Base-by-base conservation (phyloP, 2,888 invertebrate genomes). In the Drepanosiphum platanoidis region DNA sequence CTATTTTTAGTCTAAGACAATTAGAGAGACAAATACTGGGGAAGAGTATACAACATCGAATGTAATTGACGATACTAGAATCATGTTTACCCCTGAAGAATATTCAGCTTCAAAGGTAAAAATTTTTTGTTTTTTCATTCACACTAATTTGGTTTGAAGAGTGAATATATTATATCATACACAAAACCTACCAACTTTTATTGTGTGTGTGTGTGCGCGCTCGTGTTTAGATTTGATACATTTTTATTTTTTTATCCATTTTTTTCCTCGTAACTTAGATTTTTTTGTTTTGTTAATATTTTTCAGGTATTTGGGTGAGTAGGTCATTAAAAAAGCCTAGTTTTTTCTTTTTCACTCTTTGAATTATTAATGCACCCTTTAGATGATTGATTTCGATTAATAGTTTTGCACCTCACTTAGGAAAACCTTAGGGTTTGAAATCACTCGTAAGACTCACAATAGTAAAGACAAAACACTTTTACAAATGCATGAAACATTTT, bases 211-310 rank as follows among this genome's bases (percentile, higher is more conserved):
- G 86, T 77, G 75, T 66, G 86, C 82, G 70, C 75, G 77, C 72
- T 32, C 68, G 39, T 75, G 58, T 42, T 81, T 86, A 86, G 82
- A 70, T 79, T 81, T 86, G 77, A 79, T n/a, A 74, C n/a, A n/a
- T n/a, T n/a, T n/a, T n/a, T n/a, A n/a, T n/a, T 66, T 78, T 81
- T 86, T 86, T 72, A 39, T 84, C 90, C 89, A 90, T 89, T 88
- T 88, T 88, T 88, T 91, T 91, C 91, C 91, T 91, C 91, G 91
- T 91, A 91, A 91, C 90, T 90, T 90, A 90, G 64, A 81, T 72
- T 78, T 87, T 30, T 88, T 90, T 89, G 90, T 88, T 86, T 90
- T 90, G 91, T 91, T 88, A 89, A 90, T 84, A 84, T 84, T 91
- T 90, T 84, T 86, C 68, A 81, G 86, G 86, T 86, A 86, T 86